Conservation (phyloP, 2,888 invertebrate genomes). For the Rambutsinella grinnellia region DNA sequence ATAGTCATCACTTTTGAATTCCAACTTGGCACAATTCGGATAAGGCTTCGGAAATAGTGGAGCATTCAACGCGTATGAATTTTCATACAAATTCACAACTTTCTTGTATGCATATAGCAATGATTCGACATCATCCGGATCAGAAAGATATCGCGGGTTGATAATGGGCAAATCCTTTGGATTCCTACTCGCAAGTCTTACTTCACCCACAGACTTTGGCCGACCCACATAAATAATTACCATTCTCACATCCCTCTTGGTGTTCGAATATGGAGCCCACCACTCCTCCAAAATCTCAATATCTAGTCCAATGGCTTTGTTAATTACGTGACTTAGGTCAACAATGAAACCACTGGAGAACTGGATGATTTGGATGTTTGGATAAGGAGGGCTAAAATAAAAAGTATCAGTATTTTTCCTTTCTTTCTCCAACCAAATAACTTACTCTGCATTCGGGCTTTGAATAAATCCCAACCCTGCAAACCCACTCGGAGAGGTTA, state of each 20-base stretch:
- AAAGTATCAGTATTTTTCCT: too few species aligned
- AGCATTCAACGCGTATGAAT: slow-evolving; percentile 48
- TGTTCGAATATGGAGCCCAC: too few species aligned
- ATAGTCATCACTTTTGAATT: slow-evolving; percentile 55
- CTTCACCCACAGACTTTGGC: slow-evolving; percentile 55
- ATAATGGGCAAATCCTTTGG: slow-evolving; percentile 53
- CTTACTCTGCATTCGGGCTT: too few species aligned
- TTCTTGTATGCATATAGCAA: slow-evolving; percentile 49
- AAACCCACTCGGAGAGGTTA: too few species aligned
- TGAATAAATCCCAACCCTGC: too few species aligned
- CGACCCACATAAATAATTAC: slow-evolving; percentile 50
- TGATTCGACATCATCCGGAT: slow-evolving; percentile 56
- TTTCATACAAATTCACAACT: slow-evolving; percentile 55
- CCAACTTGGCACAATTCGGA: slow-evolving; percentile 56
- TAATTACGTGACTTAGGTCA: background rate
- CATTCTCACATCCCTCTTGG: slow-evolving; percentile 57
- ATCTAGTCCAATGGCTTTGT: too few species aligned
- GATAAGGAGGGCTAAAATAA: too few species aligned
- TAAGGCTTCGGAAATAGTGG: slow-evolving; percentile 36
- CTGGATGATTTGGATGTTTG: too few species aligned
- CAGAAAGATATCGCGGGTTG: slow-evolving; percentile 58
- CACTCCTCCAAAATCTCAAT: too few species aligned
- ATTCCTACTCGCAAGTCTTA: slow-evolving; percentile 47
- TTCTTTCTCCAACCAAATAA: too few species aligned
- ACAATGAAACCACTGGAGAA: too few species aligned